Evolutionary conservation across 2,797 vertebrate species (phyloP).

Genomic region (Bufotes viridis): DNA sequence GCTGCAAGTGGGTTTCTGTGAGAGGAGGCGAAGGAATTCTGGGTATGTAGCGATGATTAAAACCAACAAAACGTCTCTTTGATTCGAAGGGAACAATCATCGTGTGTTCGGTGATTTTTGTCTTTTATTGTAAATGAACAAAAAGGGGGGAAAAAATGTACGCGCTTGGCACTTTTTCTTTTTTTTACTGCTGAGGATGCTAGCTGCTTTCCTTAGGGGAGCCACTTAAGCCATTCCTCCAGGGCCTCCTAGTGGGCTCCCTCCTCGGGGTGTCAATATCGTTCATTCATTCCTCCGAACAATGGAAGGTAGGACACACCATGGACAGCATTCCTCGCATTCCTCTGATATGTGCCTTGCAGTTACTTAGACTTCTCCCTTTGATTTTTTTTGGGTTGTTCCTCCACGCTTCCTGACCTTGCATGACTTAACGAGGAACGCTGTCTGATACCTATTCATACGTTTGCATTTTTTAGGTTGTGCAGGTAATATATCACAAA

Average conservation of each 20-base stretch:
- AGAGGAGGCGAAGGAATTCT: constrained; percentile 67
- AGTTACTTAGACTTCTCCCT: neutral
- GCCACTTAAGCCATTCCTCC: constrained; percentile 21
- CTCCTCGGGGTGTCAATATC: constrained; percentile 40
- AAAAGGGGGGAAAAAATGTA: constrained; percentile 21
- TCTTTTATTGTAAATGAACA: constrained; percentile 45
- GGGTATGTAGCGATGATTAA: constrained; percentile 65
- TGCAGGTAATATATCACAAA: too few relatives aligned
- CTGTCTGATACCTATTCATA: neutral
- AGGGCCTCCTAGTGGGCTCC: constrained; percentile 26
- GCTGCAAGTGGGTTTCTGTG: constrained; percentile 68
- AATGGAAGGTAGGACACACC: constrained; percentile 49
- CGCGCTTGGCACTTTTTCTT: constrained; percentile 20
- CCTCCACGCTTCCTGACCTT: constrained; percentile 30
- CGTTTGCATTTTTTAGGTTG: too few relatives aligned
- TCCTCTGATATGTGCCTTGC: constrained; percentile 26
- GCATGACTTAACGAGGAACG: neutral
- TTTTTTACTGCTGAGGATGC: constrained; percentile 18
- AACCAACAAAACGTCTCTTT: constrained; percentile 67
- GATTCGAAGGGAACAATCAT: constrained; percentile 65
- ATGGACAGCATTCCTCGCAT: constrained; percentile 35
- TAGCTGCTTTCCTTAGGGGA: constrained; percentile 15
- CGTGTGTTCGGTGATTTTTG: constrained; percentile 31
- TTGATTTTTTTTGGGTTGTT: constrained; percentile 14
- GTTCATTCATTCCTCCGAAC: constrained; percentile 37